phyloP scores from a whole-genome alignment of 1,140 invertebrate species.

The Thaumetopoea pityocampa region DNA sequence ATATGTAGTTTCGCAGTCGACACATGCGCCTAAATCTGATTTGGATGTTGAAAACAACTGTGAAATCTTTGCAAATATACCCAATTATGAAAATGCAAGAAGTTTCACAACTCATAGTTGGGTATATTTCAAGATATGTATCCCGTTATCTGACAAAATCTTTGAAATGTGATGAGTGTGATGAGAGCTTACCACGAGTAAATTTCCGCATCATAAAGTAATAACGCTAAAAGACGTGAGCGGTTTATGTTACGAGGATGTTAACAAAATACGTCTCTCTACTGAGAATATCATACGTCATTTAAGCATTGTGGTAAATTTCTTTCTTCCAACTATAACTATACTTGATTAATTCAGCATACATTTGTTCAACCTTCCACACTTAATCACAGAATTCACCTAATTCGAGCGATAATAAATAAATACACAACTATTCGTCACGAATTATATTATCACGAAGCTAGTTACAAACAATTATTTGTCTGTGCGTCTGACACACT shows the following conservation, averaged over 20 bases:
- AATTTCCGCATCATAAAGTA: conserved; percentile 9
- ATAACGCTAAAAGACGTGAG: conserved; percentile 17
- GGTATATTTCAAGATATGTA: no score
- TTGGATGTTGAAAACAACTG: no score
- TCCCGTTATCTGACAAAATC: conserved; percentile 1
- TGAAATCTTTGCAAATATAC: no score
- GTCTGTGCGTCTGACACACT: no score
- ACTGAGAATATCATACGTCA: not conserved
- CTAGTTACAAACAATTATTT: no score
- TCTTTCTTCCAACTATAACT: not conserved
- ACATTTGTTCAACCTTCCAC: not conserved
- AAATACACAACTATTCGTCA: conserved; percentile 10
- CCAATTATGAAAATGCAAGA: no score
- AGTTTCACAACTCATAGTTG: no score
- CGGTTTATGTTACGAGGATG: conserved; percentile 10
- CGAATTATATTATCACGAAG: conserved; percentile 11
- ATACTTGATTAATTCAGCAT: no score
- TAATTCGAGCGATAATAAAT: conserved; percentile 15
- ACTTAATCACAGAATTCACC: conserved; percentile 3
- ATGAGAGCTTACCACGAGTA: conserved; percentile 4
- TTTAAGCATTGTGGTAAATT: not conserved
- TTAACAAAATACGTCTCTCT: no score
- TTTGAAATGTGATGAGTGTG: conserved; percentile 16
- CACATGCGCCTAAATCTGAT: no score
- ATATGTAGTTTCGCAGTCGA: no score